These are phyloP conservation scores for Sceloporus tristichus DNA, from an alignment of 2,113 vertebrate genomes.

Conservation along the genomic window DNA sequence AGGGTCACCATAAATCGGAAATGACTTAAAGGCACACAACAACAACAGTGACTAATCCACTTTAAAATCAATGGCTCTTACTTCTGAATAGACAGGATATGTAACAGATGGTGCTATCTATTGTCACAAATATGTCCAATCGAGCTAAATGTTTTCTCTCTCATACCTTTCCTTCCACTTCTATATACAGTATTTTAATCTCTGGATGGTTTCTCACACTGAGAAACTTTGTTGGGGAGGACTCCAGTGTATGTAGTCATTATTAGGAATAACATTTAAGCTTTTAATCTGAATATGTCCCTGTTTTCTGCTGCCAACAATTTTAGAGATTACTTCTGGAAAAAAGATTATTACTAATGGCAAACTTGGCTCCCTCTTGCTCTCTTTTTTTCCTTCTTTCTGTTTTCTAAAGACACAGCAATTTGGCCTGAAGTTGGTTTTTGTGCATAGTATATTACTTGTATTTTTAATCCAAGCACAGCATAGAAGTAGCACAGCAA, in stretches of 20 bases:
- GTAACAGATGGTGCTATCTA: not conserved
- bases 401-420: constrained; percentile 54
- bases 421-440: constrained; percentile 59
- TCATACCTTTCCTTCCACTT: not conserved
- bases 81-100: not conserved
- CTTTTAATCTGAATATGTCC: constrained; percentile 27
- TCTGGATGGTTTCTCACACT: constrained; percentile 27
- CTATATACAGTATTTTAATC: constrained; percentile 16
- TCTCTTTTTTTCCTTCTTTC: constrained; percentile 38
- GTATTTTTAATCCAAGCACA: constrained; percentile 60
- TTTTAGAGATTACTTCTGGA: constrained; percentile 59
- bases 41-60: not conserved
- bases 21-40: too few relatives aligned
- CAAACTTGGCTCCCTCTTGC: constrained; percentile 54
- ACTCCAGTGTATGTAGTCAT: not conserved
- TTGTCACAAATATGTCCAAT: constrained; percentile 51
- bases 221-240: constrained; percentile 4
- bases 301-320: constrained; percentile 60
- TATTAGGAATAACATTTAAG: constrained; percentile 42
- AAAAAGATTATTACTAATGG: constrained; percentile 58
- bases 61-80: not conserved
- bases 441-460: constrained; percentile 63
- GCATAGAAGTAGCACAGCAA: constrained; percentile 66
- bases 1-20: too few relatives aligned
- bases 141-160: constrained; percentile 18